phyloP scores from a whole-genome alignment of 2,888 invertebrate genomes.

The Drosophila pegasa region DNA sequence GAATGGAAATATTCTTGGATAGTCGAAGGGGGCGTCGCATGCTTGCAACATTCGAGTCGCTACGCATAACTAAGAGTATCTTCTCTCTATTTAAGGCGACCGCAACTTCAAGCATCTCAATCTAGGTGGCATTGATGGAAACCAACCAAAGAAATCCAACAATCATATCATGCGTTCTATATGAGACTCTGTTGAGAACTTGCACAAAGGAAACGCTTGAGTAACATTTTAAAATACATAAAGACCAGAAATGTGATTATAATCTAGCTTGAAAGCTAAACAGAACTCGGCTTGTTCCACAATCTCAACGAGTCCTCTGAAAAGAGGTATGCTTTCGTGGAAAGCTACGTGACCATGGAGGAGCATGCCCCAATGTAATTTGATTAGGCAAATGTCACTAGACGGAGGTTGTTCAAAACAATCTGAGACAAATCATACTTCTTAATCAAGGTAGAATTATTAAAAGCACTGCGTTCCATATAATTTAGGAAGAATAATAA shows the following conservation, averaged over 20 bases:
- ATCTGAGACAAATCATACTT: background rate
- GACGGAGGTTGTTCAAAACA: background rate
- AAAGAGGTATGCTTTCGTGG: background rate
- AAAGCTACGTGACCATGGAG: background rate
- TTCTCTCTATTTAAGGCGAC: constrained; percentile 33
- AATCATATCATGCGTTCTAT: constrained; percentile 15
- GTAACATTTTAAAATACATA: background rate
- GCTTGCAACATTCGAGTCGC: background rate
- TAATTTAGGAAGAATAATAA: no score
- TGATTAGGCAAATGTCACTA: background rate
- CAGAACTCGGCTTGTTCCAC: background rate
- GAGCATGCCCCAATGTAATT: background rate
- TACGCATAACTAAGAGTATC: constrained; percentile 41
- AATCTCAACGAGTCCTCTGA: background rate
- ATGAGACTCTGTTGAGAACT: constrained; percentile 1
- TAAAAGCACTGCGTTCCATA: background rate
- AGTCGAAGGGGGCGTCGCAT: constrained; percentile 3
- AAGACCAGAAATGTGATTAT: constrained; percentile 6
- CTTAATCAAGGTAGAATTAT: background rate
- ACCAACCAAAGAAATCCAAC: constrained; percentile 12
- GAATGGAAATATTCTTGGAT: background rate
- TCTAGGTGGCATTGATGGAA: constrained; percentile 7
- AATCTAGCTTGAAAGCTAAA: background rate
- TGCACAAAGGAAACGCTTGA: constrained; percentile 14
- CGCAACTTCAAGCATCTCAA: constrained; percentile 32